These are phyloP conservation scores for Habroteleia sp. DNA, from an alignment of 2,888 invertebrate species.

Conservation along the genomic window DNA sequence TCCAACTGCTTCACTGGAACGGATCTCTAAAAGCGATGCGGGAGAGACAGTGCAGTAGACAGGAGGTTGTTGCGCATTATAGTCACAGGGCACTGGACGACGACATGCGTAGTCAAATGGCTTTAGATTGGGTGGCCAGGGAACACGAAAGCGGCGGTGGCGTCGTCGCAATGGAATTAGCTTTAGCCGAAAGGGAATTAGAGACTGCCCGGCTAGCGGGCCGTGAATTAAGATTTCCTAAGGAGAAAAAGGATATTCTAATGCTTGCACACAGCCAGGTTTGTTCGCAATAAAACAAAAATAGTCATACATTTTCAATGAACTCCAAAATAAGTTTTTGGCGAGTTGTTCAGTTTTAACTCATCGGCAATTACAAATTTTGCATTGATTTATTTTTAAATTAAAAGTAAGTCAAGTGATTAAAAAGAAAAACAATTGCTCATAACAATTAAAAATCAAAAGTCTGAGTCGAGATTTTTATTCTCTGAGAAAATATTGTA, in stretches of 20 bases:
- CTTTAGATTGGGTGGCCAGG: constrained; percentile 95
- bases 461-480: constrained; percentile 3
- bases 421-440: constrained; percentile 1
- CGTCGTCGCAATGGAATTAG: constrained; percentile 90
- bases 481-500: background rate
- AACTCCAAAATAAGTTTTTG: background rate
- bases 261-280: constrained; percentile 94
- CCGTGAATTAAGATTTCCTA: constrained; percentile 94
- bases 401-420: too few relatives aligned
- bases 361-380: constrained; percentile 10
- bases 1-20: constrained; percentile 97
- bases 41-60: constrained; percentile 95
- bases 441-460: constrained; percentile 6
- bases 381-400: too few relatives aligned
- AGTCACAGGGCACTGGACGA: constrained; percentile 95
- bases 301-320: background rate
- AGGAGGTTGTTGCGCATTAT: constrained; percentile 96
- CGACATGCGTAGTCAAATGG: constrained; percentile 98
- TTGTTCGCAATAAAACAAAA: constrained; percentile 75
- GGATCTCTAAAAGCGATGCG: constrained; percentile 97
- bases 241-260: constrained; percentile 96
- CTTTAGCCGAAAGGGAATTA: constrained; percentile 92
- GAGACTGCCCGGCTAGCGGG: constrained; percentile 93
- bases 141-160: constrained; percentile 86
- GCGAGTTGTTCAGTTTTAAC: background rate